Evolutionary conservation across 2,888 invertebrate genomes (phyloP), one percentile per base, ranked within the genome.

Genomic region (Sepioteuthis lessoniana): DNA sequence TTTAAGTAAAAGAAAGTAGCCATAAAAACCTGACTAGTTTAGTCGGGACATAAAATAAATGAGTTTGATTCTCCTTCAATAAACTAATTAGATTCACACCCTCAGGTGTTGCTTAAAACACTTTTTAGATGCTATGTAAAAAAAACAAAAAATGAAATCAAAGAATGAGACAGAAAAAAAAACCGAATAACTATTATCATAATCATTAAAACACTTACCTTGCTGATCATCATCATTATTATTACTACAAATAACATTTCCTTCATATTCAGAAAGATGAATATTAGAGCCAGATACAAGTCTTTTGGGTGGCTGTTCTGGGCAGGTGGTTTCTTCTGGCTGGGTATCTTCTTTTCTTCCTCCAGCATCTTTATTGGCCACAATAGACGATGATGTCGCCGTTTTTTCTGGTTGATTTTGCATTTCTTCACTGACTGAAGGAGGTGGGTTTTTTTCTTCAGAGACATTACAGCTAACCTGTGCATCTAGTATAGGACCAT

Each of bases 281-380:
- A 76, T 76, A 76, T 35, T n/a, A 76, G 76, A 76, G n/a, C n/a
- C n/a, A 13, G 76, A 76, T 35, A 10, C n/a, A 76, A 35, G 7
- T 35, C n/a, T 76, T 76, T 76, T 35, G 76, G 76, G 76, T 76
- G 76, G 76, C 7, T 55, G 55, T 76, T 76, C 76, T 76, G 76
- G 76, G 76, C 76, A 76, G 76, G 76, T 76, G 76, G 76, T 76
- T 76, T 76, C n/a, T 76, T n/a, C 76, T 76, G 16, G 76, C 76
- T 76, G 76, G 76, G 76, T n/a, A 76, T n/a, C 76, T 76, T 76
- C 76, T 76, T 76, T 76, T 76, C n/a, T 76, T 76, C n/a, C n/a
- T 76, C 35, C 76, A 76, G 76, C n/a, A 76, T 76, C 76, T 76
- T 76, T 76, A 76, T 76, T 76, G 76, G 76, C 76, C 76, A 76